Conservation (phyloP, 2,888 invertebrate genomes). For the Gisinianus flammeolus region DNA sequence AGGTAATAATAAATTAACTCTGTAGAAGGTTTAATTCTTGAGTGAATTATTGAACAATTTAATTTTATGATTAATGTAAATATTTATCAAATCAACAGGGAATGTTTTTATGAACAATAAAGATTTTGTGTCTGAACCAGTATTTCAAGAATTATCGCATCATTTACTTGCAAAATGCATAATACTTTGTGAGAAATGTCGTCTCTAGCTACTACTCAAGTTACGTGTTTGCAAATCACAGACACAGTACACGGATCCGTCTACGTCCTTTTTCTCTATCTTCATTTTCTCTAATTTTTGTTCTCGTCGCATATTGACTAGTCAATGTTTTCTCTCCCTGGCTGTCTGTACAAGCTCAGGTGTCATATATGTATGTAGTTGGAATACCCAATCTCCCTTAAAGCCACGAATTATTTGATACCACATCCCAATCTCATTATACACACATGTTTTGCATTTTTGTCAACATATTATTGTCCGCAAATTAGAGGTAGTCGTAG, state of each 20-base stretch:
- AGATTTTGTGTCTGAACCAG: slow-evolving; percentile 16
- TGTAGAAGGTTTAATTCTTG: background rate
- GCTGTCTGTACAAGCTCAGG: no score
- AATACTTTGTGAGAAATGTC: background rate
- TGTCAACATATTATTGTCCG: background rate
- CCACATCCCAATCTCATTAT: no score
- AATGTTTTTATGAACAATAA: background rate
- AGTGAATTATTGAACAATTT: background rate
- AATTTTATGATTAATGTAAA: slow-evolving; percentile 5
- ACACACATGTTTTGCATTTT: no score
- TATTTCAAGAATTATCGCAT: slow-evolving; percentile 20
- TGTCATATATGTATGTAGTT: no score
- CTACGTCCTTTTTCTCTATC: no score
- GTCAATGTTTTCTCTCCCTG: no score
- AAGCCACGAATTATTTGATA: no score
- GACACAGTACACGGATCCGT: no score
- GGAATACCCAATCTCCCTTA: no score
- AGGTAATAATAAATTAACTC: background rate
- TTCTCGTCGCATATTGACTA: no score
- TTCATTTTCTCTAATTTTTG: no score
- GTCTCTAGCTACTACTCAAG: background rate
- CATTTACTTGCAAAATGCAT: slow-evolving; percentile 24
- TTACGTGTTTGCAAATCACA: no score
- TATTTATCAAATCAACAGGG: slow-evolving; percentile 12
- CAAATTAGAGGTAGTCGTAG: slow-evolving; percentile 8